A percentile compares a stretch with the other conserved stretches of the same genome.
phyloP scores from a whole-genome alignment of 2,113 vertebrate species.

The Chelonoidis abingdonii region DNA sequence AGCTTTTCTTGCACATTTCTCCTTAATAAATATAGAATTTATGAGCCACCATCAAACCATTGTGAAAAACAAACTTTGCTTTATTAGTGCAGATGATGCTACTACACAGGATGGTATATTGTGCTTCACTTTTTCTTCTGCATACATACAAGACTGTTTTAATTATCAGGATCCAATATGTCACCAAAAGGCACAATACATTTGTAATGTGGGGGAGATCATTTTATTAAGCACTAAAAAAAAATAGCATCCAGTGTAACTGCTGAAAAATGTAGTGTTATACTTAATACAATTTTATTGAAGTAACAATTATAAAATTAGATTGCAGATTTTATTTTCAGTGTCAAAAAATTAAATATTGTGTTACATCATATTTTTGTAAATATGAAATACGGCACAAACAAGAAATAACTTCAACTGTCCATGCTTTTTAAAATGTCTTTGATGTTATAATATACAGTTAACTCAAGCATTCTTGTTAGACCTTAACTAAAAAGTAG shows the following conservation, averaged over 20 bases:
- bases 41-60: neutral
- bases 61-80: conserved; percentile 1
- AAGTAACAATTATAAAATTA: conserved; percentile 1
- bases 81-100: neutral
- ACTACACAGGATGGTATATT: neutral
- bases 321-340: conserved; percentile 27
- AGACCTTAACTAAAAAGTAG: neutral
- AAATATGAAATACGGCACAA: neutral
- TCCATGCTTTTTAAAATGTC: neutral
- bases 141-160: conserved; percentile 34
- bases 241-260: neutral
- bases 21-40: neutral
- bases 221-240: conserved; percentile 15
- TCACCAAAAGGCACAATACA: conserved; percentile 1
- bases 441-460: neutral
- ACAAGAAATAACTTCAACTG: neutral
- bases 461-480: neutral
- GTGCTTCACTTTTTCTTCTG: conserved; percentile 46
- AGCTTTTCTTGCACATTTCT: neutral
- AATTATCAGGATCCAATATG: neutral
- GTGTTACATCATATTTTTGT: neutral
- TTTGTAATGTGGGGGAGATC: conserved; percentile 19
- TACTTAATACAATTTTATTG: conserved; percentile 16
- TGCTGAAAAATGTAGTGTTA: neutral
- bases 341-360: conserved; percentile 16